phyloP scores from a whole-genome alignment of 2,888 invertebrate genomes.

The Petrophora chlorosata region DNA sequence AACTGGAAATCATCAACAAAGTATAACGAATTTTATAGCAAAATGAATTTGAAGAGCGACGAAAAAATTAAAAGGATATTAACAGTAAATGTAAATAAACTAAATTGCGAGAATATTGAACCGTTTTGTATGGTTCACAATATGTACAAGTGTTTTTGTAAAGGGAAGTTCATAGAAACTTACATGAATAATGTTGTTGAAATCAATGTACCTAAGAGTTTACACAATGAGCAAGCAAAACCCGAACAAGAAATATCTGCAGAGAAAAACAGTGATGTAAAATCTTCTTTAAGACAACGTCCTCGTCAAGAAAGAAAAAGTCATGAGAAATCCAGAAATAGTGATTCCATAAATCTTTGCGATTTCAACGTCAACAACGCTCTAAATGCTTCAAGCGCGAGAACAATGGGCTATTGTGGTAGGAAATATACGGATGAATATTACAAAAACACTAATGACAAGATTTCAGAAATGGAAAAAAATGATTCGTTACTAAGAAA shows the following conservation, averaged over 20 bases:
- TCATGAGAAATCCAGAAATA: neutral
- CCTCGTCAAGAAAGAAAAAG: slow-evolving; percentile 1
- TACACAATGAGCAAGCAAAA: slow-evolving; percentile 4
- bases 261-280: slow-evolving; percentile 1
- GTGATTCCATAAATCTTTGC: neutral
- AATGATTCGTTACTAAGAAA: slow-evolving; percentile 58
- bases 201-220: neutral
- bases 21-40: slow-evolving; percentile 81
- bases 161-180: slow-evolving; percentile 62
- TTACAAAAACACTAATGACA: slow-evolving; percentile 57
- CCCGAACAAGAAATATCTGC: neutral
- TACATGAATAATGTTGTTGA: slow-evolving; percentile 8
- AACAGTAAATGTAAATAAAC: slow-evolving; percentile 49
- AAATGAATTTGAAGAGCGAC: slow-evolving; percentile 51
- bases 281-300: slow-evolving; percentile 10
- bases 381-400: slow-evolving; percentile 45
- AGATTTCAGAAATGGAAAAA: slow-evolving; percentile 64
- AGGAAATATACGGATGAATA: slow-evolving; percentile 57
- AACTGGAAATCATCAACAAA: slow-evolving; percentile 85
- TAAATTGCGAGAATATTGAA: slow-evolving; percentile 74
- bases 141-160: slow-evolving; percentile 87
- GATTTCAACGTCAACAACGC: slow-evolving; percentile 21
- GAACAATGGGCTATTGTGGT: slow-evolving; percentile 50
- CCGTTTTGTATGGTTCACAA: slow-evolving; percentile 87
- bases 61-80: slow-evolving; percentile 43